Conservation (phyloP, 2,113 vertebrate species). For the Aviceda subcristata region DNA sequence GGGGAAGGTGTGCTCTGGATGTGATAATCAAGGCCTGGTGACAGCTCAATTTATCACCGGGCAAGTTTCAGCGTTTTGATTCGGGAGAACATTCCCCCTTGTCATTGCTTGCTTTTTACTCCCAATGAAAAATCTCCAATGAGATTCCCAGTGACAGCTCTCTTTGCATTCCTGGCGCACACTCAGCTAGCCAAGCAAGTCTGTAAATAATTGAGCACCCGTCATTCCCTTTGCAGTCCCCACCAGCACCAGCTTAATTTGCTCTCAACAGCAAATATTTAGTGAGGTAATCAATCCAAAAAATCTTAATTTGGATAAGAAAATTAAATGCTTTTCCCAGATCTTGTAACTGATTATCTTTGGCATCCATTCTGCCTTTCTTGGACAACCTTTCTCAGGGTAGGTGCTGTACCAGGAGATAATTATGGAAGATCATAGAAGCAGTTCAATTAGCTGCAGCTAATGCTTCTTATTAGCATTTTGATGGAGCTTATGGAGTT, state of each 20-base stretch:
- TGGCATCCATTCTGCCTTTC: slow-evolving; percentile 4
- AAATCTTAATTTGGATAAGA: slow-evolving; percentile 22
- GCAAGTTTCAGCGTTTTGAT: not conserved
- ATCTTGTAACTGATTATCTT: not conserved
- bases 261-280: slow-evolving; percentile 28
- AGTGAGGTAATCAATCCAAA: not conserved
- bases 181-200: not conserved
- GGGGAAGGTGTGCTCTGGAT: not conserved
- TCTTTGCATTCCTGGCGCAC: slow-evolving; percentile 9
- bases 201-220: slow-evolving; percentile 47
- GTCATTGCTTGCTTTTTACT: not conserved
- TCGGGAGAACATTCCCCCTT: not conserved
- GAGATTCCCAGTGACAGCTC: not conserved
- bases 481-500: slow-evolving; percentile 13
- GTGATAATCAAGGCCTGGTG: not conserved
- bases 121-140: not conserved
- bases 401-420: slow-evolving; percentile 5
- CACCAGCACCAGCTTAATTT: not conserved
- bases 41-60: slow-evolving; percentile 23
- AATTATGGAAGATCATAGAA: slow-evolving; percentile 29
- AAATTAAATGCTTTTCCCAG: slow-evolving; percentile 4
- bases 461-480: slow-evolving; percentile 58
- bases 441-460: slow-evolving; percentile 46
- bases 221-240: not conserved
- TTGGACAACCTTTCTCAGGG: not conserved